These are phyloP conservation scores for Channa argus DNA, from an alignment of 2,113 vertebrate genomes.

Conservation along the genomic window DNA sequence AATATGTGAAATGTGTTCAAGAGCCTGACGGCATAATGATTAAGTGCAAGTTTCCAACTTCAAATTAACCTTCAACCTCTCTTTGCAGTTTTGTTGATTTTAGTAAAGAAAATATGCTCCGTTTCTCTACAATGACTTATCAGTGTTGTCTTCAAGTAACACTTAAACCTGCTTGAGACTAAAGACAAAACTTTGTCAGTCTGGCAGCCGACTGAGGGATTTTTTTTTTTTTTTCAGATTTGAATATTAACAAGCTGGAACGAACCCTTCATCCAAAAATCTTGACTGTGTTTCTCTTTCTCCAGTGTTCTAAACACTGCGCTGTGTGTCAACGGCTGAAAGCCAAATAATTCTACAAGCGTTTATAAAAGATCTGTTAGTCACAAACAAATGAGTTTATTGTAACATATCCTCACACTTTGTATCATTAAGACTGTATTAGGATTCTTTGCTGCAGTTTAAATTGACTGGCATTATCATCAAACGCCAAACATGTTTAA, in stretches of 20 bases:
- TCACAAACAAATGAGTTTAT: neutral
- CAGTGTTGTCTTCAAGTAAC: conserved; percentile 5
- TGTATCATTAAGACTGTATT: conserved; percentile 27
- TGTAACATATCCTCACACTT: conserved; percentile 21
- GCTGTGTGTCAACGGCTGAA: conserved; percentile 5
- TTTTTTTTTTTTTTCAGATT: neutral
- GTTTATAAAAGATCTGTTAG: conserved; percentile 35
- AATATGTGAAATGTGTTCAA: neutral
- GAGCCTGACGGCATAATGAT: neutral
- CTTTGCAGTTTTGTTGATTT: neutral
- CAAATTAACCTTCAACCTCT: neutral
- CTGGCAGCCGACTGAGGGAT: neutral
- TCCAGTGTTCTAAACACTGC: conserved; percentile 11
- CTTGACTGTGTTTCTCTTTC: conserved; percentile 3
- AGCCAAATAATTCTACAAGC: conserved; percentile 42
- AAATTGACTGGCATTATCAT: conserved; percentile 1
- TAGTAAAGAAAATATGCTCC: neutral
- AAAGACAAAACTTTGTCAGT: conserved; percentile 8
- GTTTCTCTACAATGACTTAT: neutral
- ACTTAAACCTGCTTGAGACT: conserved; percentile 4
- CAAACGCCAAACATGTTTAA: conserved; percentile 23
- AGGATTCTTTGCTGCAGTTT: neutral
- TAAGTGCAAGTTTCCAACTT: neutral
- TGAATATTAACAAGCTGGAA: conserved; percentile 7
- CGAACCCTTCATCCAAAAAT: neutral